Base-by-base conservation (phyloP, 2,113 vertebrate species). In the Cacatua alba region DNA sequence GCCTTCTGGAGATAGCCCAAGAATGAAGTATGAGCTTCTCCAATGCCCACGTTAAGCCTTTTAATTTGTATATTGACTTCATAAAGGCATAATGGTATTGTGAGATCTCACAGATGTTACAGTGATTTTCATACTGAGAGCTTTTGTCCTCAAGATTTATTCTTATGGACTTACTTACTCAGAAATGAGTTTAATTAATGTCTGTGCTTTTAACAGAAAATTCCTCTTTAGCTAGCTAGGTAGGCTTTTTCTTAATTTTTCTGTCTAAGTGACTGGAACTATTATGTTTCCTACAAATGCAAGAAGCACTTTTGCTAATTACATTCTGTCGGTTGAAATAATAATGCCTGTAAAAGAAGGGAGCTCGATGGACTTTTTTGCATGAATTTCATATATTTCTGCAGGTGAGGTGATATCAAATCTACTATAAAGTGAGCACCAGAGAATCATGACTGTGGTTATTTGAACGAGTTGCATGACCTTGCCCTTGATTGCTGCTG, bases 131-230 rank as follows among this genome's bases (percentile, higher is more conserved):
- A 46, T 48, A 46, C 77, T 1, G 9, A 91, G 59, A 72, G 46
- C 46, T 95, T 96, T 95, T 85, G 55, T 94, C 70, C 31, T 77
- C 41, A 74, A 79, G 49, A 87, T 84, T 79, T 81, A 51, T 75
- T 96, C 64, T 94, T 88, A 79, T 59, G 77, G 64, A 85, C 68
- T 90, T 88, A 85, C 68, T 90, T 88, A 48, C 26, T 92, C 84
- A 90, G 64, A 94, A 94, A 81, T 74, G 1, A 72, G 35, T 86
- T 89, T 93, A 88, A 94, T 92, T 92, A 90, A 37, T 8, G 9
- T 74, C 76, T 91, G 37, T 86, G 70, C 83, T 94, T 90, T 92
- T 93, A 94, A 82, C 46, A 91, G 90, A 81, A 59, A 88, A 48
- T 70, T 94, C 41, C 24, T 44, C 68, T 95, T 82, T 49, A 78